Conservation (phyloP, 2,797 vertebrate species). For the Urosaurus nigricauda region DNA sequence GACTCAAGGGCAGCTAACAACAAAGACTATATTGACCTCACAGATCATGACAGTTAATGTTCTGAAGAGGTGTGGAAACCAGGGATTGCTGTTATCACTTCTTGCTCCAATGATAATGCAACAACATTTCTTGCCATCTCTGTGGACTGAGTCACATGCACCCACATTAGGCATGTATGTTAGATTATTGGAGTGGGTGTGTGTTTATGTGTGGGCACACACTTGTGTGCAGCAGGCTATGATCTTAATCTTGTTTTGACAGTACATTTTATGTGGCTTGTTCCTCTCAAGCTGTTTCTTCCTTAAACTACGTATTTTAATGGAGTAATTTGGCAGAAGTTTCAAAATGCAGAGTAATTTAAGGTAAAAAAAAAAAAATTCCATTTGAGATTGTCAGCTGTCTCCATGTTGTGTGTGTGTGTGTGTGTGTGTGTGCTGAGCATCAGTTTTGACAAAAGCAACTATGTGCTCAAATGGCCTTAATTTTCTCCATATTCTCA, state of each 20-base stretch:
- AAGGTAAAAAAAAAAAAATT: not conserved
- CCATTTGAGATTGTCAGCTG: conserved; percentile 9
- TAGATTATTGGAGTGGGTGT: not conserved
- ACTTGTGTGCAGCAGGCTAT: not conserved
- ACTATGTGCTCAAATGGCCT: not conserved
- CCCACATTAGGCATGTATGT: not conserved
- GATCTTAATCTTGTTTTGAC: conserved; percentile 17
- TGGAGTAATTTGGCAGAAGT: not conserved
- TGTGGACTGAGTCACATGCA: not conserved
- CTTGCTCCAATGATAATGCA: not conserved
- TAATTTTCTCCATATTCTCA: not conserved
- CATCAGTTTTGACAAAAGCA: not conserved
- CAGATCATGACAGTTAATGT: not conserved
- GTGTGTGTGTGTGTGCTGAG: not conserved
- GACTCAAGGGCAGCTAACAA: too few species aligned
- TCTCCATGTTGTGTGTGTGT: not conserved
- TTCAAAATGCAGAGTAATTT: conserved; percentile 25
- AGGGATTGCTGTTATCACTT: not conserved
- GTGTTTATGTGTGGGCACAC: not conserved
- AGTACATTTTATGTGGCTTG: not conserved
- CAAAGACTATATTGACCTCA: not conserved
- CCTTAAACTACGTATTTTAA: conserved; percentile 11
- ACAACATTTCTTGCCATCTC: not conserved
- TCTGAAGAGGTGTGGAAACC: not conserved
- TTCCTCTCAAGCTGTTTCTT: not conserved